A percentile compares a stretch with the other conserved stretches of the same genome.
These are phyloP conservation scores for Phataginus tetradactyla DNA, from an alignment of 2,797 vertebrate species.

Conservation along the genomic window DNA sequence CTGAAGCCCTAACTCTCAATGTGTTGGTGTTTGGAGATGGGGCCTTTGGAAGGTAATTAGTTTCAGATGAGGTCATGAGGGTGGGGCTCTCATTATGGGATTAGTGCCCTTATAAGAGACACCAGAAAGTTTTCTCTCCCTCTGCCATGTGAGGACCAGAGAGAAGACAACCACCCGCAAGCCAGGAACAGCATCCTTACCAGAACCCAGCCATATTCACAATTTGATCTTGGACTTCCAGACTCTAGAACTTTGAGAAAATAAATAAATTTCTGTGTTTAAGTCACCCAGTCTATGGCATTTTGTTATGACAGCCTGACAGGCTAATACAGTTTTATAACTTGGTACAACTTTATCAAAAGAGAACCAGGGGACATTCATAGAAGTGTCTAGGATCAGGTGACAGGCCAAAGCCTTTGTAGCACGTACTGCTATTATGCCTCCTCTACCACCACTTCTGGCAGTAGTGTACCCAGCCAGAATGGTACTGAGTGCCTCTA, in stretches of 20 bases:
- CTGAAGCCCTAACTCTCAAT: not conserved
- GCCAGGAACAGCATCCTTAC: rapidly evolving
- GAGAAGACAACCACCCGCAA: not conserved
- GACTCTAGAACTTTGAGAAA: not conserved
- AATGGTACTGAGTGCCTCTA: not conserved
- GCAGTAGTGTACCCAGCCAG: not conserved
- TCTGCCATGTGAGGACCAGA: not conserved
- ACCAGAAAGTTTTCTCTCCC: not conserved
- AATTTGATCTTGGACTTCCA: not conserved
- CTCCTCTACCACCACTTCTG: not conserved
- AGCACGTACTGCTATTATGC: not conserved
- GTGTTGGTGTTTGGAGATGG: not conserved
- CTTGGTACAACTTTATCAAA: not conserved
- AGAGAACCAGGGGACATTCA: not conserved
- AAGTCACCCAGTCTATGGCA: not conserved
- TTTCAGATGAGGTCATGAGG: not conserved
- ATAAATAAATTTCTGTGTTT: not conserved
- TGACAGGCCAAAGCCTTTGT: not conserved
- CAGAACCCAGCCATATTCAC: not conserved
- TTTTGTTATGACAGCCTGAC: not conserved
- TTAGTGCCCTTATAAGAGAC: not conserved
- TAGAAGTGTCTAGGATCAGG: not conserved
- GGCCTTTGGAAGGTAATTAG: not conserved
- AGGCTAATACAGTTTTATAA: not conserved
- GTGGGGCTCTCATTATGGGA: not conserved